phyloP scores from a whole-genome alignment of 2,797 vertebrate species.

The Sebastes steindachneri region DNA sequence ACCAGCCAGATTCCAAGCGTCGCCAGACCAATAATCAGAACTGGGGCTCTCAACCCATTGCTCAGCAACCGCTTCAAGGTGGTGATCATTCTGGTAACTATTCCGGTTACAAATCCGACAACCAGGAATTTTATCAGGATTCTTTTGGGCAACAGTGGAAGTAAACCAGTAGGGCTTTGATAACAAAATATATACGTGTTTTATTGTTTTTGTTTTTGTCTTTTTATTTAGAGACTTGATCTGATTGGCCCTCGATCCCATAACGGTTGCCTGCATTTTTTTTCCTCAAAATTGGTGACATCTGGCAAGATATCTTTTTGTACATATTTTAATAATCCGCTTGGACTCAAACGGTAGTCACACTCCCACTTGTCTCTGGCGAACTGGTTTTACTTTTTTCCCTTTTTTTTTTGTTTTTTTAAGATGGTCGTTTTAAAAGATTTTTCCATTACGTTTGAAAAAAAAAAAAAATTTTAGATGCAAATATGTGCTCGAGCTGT shows the following conservation, averaged over 20 bases:
- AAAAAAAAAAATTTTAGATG: constrained; percentile 79
- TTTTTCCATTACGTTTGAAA: constrained; percentile 76
- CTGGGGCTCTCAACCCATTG: constrained; percentile 99
- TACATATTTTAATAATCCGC: constrained; percentile 98
- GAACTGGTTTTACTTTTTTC: constrained; percentile 89
- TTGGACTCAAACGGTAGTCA: constrained; percentile 92
- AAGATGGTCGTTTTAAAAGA: constrained; percentile 73
- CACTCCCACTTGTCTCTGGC: constrained; percentile 94
- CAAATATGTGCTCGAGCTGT: constrained; percentile 90
- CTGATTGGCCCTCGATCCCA: constrained; percentile 91
- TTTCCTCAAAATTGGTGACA: constrained; percentile 88
- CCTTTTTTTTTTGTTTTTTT: constrained; percentile 81
- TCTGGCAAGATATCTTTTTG: constrained; percentile 94
- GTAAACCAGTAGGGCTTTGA: constrained; percentile 89
- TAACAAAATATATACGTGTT: constrained; percentile 53
- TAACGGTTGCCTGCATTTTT: constrained; percentile 85
- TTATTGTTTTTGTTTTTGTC: constrained; percentile 56
- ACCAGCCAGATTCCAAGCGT: constrained; percentile 99
- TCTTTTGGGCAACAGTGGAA: constrained; percentile 99
- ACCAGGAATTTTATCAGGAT: constrained; percentile 99
- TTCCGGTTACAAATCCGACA: constrained; percentile 98
- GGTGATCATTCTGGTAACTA: constrained; percentile 98
- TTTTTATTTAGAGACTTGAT: constrained; percentile 90
- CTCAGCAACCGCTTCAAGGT: constrained; percentile 99
- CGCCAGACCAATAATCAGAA: constrained; percentile 99